Evolutionary conservation across 2,888 invertebrate species (phyloP), one percentile per base, ranked within the genome.

Genomic region (Pseudococcus viburni): DNA sequence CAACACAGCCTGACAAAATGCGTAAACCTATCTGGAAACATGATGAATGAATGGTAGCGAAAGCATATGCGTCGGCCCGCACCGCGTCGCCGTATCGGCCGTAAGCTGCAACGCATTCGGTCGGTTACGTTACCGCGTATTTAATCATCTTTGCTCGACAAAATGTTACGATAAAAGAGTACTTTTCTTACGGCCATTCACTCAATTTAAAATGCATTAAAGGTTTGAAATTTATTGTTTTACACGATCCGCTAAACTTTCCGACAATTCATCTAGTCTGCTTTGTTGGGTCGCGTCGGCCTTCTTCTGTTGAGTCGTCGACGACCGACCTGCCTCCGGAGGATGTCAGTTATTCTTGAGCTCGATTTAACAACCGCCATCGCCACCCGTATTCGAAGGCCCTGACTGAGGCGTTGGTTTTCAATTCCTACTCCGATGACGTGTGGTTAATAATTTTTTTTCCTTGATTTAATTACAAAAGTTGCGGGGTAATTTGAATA

Each of bases 1-100:
- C 85, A 85, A 85, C 85, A 55, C 59, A 33, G n/a, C 33, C 85
- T 85, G 85, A 85, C 85, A 85, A 85, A 85, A 85, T 85, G 55
- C 59, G 55, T 59, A 55, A 85, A 85, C 46, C 85, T 85, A 85
- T 22, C 59, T 85, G 48, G 42, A 64, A 85, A 64, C 85, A 85
- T 85, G 85, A 85, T 85, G 85, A 85, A 85, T 85, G 85, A 85
- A 85, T 85, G 8, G 42, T 33, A 73, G 64, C 64, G 46, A 46
- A 46, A 83, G 80, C 46, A 83, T 77, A 77, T 77, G 77, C 77
- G 77, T 39, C 80, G 39, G 39, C 39, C 80, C 80, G 80, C 33
- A 77, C 46, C n/a, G 46, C 46, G 80, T 6, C 80, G n/a, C 22
- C 19, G 6, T 42, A 42, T 42, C 42, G 42, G 42, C 42, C 42